Evolutionary conservation across 35 echinoderm and acorn worm genomes (phyloP).

Genomic region (Hemicentrotus pulcherrimus): DNA sequence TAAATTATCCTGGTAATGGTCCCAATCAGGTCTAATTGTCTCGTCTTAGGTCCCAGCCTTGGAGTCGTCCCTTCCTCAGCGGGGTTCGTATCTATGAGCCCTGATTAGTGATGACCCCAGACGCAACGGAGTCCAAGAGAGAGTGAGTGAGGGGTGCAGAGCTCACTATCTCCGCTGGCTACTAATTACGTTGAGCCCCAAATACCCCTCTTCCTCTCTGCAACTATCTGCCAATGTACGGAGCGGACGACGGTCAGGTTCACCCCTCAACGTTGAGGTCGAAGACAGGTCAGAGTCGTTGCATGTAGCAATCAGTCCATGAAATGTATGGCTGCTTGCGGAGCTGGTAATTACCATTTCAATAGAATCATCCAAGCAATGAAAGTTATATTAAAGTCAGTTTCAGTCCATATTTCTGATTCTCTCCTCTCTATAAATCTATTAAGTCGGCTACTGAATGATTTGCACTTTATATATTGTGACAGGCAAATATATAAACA

Average conservation of each 20-base stretch:
- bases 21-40: slow-evolving; percentile 1
- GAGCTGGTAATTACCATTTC: not conserved
- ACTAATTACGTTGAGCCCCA: not conserved
- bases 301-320: not conserved
- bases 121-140: not conserved
- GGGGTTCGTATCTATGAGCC: not conserved
- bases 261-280: not conserved
- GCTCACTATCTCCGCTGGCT: not conserved
- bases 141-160: not conserved
- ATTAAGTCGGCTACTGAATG: not conserved
- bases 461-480: not conserved
- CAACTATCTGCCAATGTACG: not conserved
- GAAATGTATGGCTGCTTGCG: not conserved
- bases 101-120: not conserved
- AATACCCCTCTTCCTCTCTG: slow-evolving; percentile 1
- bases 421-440: not conserved
- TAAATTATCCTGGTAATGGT: not conserved
- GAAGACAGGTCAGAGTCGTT: not conserved
- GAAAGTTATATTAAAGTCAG: not conserved
- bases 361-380: not conserved
- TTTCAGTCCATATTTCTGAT: not conserved
- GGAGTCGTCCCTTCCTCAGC: not conserved
- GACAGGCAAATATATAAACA: not conserved
- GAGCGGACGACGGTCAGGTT: not conserved
- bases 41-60: not conserved